phyloP scores from a whole-genome alignment of 2,113 vertebrate species.

The Rhabdomys dilectus region DNA sequence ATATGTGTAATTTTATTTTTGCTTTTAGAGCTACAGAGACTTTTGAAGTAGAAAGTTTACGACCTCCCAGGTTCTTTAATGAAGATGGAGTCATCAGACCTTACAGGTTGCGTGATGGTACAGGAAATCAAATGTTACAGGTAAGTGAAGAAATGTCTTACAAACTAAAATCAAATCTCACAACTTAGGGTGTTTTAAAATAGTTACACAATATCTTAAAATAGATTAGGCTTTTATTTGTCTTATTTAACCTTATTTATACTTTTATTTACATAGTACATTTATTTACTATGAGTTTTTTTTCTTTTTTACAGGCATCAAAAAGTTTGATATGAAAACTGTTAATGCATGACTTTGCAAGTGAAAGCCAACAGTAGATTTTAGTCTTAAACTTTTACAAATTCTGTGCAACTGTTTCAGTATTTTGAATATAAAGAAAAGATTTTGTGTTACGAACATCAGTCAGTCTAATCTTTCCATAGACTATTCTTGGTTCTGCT shows the following conservation, averaged over 20 bases:
- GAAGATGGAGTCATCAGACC: slow-evolving; percentile 98
- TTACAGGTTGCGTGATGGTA: slow-evolving; percentile 94
- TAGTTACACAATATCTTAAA: slow-evolving; percentile 31
- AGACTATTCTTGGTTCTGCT: slow-evolving; percentile 49
- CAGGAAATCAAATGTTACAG: slow-evolving; percentile 98
- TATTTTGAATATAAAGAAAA: slow-evolving; percentile 73
- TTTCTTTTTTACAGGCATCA: slow-evolving; percentile 78
- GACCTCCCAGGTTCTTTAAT: slow-evolving; percentile 96
- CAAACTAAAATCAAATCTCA: slow-evolving; percentile 48
- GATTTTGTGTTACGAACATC: slow-evolving; percentile 49
- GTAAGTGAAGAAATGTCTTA: slow-evolving; percentile 88
- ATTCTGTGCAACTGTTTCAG: slow-evolving; percentile 60
- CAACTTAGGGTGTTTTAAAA: slow-evolving; percentile 6
- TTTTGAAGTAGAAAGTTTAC: slow-evolving; percentile 92
- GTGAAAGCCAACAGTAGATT: slow-evolving; percentile 72
- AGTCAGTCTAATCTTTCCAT: slow-evolving; percentile 61
- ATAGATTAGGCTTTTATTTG: slow-evolving; percentile 20
- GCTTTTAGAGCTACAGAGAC: slow-evolving; percentile 93
- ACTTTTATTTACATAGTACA: slow-evolving; percentile 69
- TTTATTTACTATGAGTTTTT: slow-evolving; percentile 73
- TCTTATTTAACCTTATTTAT: slow-evolving; percentile 57
- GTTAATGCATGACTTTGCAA: slow-evolving; percentile 79
- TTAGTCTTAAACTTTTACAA: slow-evolving; percentile 70
- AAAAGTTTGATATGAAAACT: slow-evolving; percentile 80
- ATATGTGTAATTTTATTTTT: not conserved